Evolutionary conservation across 2,888 invertebrate species (phyloP), one percentile per base, ranked within the genome.

Genomic region (Mimumesa dahlbomi): DNA sequence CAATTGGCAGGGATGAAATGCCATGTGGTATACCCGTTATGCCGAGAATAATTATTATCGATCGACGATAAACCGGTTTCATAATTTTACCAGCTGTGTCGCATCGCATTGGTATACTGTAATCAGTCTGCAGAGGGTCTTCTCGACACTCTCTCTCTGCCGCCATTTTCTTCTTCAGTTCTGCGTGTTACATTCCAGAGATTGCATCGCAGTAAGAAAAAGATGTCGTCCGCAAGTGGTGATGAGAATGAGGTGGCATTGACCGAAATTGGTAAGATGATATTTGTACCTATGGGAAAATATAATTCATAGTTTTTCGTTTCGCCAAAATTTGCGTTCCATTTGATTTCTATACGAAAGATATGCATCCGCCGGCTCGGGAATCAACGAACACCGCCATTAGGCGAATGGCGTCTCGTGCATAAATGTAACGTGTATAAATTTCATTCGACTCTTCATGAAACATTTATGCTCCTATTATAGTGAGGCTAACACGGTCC

Each of bases 401-500:
- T 86, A 73, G 71, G 48, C 67, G 65, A 81, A 82, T 82, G 79
- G 82, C 84, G 79, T 82, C 83, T 73, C 57, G 45, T 38, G 48
- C 38, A 50, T 52, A 49, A 42, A 61, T 56, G 29, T 56, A 68
- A 57, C 21, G 25, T 77, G 54, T 67, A 73, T 63, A 64, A 69
- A 73, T 73, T 49, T 67, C n/a, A 5, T 34, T 52, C 36, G 42
- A 42, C n/a, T 42, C 43, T 36, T 49, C n/a, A n/a, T n/a, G n/a
- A n/a, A n/a, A n/a, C n/a, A n/a, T n/a, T n/a, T n/a, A n/a, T n/a
- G n/a, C n/a, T n/a, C n/a, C n/a, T n/a, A n/a, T n/a, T n/a, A n/a
- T n/a, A 92, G 92, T 91, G 31, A 89, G 93, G 50, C 91, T 92
- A 36, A 93, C 93, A 14, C 91, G 93, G 49, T 93, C 93, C 0